Evolutionary conservation across 1,140 invertebrate species (phyloP).

Genomic region (Zaprionus lachaisei): DNA sequence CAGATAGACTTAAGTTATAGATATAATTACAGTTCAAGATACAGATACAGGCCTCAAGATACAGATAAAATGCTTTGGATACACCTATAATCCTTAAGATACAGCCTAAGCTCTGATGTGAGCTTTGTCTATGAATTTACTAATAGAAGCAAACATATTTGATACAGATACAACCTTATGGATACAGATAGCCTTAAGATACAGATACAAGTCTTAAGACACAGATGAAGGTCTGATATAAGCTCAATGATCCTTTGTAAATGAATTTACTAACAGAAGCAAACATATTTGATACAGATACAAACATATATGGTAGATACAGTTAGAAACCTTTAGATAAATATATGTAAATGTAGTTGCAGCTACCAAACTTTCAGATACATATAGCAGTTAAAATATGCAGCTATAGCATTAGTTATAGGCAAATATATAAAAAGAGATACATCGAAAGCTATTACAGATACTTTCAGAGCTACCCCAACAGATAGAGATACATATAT

Average conservation of each 20-base stretch:
- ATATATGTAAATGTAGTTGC: not conserved
- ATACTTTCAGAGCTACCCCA: not conserved
- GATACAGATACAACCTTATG: too few species aligned
- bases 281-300: not conserved
- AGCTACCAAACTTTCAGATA: not conserved
- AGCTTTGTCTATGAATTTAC: too few species aligned
- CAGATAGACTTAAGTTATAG: not conserved
- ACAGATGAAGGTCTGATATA: not conserved
- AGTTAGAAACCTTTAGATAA: not conserved
- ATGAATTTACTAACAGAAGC: not conserved
- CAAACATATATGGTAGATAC: not conserved
- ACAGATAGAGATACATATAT: not conserved
- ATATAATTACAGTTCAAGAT: not conserved
- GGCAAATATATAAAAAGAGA: rapidly evolving
- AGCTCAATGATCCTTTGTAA: not conserved
- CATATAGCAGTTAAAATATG: not conserved
- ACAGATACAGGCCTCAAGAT: not conserved
- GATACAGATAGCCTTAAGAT: not conserved
- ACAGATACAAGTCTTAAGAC: not conserved
- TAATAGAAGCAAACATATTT: too few species aligned
- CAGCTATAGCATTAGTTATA: not conserved
- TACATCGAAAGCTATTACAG: not conserved
- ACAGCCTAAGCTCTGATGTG: too few species aligned
- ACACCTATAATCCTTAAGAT: not conserved
- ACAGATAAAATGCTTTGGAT: not conserved